Evolutionary conservation across 2,113 vertebrate genomes (phyloP), one percentile per base, ranked within the genome.

Genomic region (Silurus glanis): DNA sequence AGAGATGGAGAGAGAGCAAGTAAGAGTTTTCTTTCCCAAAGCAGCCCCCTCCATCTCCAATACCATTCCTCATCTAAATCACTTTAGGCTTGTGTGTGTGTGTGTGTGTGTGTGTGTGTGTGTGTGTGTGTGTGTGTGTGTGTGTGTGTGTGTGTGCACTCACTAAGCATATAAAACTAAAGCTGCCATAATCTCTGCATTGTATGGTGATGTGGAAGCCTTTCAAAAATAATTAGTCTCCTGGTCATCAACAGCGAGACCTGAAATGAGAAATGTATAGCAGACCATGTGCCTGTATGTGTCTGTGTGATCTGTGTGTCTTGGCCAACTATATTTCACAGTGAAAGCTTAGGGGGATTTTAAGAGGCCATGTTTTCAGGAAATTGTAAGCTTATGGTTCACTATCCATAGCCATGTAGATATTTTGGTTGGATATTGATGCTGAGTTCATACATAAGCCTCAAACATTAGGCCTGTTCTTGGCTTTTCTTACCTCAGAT

Each of bases 321-420:
- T 76, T 78, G 72, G 64, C 61, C 55, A 76, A 62, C 71, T 64
- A 72, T 62, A 87, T 74, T 88, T 83, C 86, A 85, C 81, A 82
- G 78, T 88, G 23, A 75, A 82, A 88, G 83, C 85, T 80, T 89
- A 82, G 61, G 75, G 78, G 84, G 84, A 85, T 88, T 87, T 80
- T 67, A 80, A 47, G 67, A 85, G 81, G 83, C 72, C 37, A 75
- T 81, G 86, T 83, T 88, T 88, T 87, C 59, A 86, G 88, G 88
- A 87, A 84, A 89, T 84, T 87, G 88, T 89, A 82, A n/a, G 85
- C 86, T 87, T 87, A 84, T 64, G 69, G 59, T 88, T 71, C 55
- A 61, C 79, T 87, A 55, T 82, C n/a, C 19, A 9, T 28, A 72
- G 64, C 55, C 19, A 25, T 84, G 85, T 76, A 16, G 82, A 79